Conservation (phyloP, 2,113 vertebrate genomes). For the Eleginops maclovinus region DNA sequence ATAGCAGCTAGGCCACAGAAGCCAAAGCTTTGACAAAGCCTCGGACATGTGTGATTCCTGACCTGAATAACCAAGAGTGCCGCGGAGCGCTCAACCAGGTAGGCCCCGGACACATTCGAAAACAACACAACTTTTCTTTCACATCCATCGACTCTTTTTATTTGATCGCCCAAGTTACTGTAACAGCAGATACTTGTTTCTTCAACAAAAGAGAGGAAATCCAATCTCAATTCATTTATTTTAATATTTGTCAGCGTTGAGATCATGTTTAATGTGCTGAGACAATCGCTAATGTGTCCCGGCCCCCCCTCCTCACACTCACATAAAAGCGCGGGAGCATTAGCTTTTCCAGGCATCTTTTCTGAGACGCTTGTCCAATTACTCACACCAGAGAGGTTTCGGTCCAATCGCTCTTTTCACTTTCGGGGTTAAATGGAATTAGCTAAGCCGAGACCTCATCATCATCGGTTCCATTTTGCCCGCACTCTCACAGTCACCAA, state of each 20-base stretch:
- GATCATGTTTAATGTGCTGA: constrained; percentile 63
- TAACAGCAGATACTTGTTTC: background rate
- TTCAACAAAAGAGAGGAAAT: constrained; percentile 17
- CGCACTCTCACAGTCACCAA: constrained; percentile 53
- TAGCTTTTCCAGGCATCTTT: constrained; percentile 58
- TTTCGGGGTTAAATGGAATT: constrained; percentile 67
- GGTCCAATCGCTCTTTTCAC: constrained; percentile 41
- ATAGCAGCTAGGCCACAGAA: constrained; percentile 72
- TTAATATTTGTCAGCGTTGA: constrained; percentile 31
- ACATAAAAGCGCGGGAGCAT: constrained; percentile 31
- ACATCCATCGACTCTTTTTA: constrained; percentile 24
- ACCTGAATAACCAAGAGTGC: constrained; percentile 74
- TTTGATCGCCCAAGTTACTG: background rate
- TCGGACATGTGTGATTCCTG: constrained; percentile 69
- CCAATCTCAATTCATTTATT: constrained; percentile 37
- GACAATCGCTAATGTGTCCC: constrained; percentile 40
- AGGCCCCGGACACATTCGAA: constrained; percentile 11
- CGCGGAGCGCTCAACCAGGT: constrained; percentile 31
- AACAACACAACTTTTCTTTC: constrained; percentile 30
- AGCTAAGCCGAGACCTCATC: constrained; percentile 61
- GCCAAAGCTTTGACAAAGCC: constrained; percentile 76
- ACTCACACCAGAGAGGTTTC: constrained; percentile 51
- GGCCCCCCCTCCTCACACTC: background rate
- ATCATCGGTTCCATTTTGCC: constrained; percentile 51
- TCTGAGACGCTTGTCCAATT: constrained; percentile 50